phyloP scores from a whole-genome alignment of 2,888 invertebrate species.

The Drosophila fulvimacula region DNA sequence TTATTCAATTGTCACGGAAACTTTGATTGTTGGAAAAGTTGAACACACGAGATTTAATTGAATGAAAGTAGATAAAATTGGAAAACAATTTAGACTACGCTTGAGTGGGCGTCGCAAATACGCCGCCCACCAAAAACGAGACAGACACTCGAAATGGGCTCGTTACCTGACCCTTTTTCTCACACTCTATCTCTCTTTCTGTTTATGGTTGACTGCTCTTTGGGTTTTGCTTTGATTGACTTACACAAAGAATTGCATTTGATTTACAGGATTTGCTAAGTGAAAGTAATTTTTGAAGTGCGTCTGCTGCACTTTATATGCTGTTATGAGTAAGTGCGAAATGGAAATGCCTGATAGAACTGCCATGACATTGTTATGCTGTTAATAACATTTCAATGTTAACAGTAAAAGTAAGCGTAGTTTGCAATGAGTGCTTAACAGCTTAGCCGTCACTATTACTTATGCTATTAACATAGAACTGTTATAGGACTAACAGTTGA shows the following conservation, averaged over 20 bases:
- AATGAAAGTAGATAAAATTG: constrained; percentile 47
- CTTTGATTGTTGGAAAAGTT: constrained; percentile 10
- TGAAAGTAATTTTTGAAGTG: constrained; percentile 2
- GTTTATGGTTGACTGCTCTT: constrained; percentile 32
- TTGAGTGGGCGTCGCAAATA: constrained; percentile 24
- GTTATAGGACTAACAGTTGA: neutral
- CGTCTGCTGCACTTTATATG: constrained; percentile 4
- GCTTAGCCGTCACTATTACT: neutral
- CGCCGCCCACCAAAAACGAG: neutral
- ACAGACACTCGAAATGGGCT: constrained; percentile 2
- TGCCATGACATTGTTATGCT: neutral
- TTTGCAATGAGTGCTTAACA: neutral
- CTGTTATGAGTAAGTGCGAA: neutral
- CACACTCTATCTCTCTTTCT: neutral
- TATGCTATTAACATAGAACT: neutral
- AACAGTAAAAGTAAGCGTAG: neutral
- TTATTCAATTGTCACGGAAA: constrained; percentile 10
- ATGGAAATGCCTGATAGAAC: neutral
- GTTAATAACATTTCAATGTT: neutral
- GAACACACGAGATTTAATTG: constrained; percentile 50
- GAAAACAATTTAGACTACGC: constrained; percentile 54
- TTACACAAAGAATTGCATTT: constrained; percentile 4
- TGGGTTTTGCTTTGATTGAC: constrained; percentile 10
- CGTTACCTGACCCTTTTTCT: neutral
- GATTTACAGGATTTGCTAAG: neutral